Base-by-base conservation (phyloP, 1,140 invertebrate species). In the Prorops nasuta region DNA sequence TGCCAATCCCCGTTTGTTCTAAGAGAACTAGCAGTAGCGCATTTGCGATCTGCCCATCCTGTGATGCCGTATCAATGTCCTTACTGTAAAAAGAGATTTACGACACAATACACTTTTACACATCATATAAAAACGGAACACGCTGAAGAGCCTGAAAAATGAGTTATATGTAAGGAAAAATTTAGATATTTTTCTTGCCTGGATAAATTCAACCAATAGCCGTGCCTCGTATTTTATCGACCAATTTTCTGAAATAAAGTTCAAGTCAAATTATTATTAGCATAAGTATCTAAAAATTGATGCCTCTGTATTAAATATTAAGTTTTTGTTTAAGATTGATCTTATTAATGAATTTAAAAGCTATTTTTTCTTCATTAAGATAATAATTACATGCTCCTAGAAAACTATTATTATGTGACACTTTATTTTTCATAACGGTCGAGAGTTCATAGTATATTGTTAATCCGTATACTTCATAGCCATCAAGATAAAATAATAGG, bases 61-160 rank as follows among this genome's bases (percentile, higher is more conserved):
- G 17, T 65, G 4, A 71, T 71, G 61, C 66, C 69, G 37, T 71
- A 69, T 56, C 69, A 71, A 31, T 72, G 68, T 44, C 68, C 66
- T 50, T 70, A 72, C 47, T 72, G 69, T 48, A 72, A 71, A 44
- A 69, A 64, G 47, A 63, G 64, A 10, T 72, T 72, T 18, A 66
- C 64, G 8, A 72, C 68, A 3, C 67, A 69, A 49, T 72, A 68
- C 17, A 28, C 24, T 28, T 28, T 28, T 28, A 28, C 10, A 28
- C 24, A 28, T 6, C 24, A 28, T 28, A 28, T 6, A 6, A 10
- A 28, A 10, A 28, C 24, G n/a, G n/a, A n/a, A n/a, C n/a, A n/a
- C n/a, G n/a, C n/a, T n/a, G n/a, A n/a, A n/a, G n/a, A n/a, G n/a
- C n/a, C n/a, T n/a, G n/a, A n/a, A n/a, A n/a, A n/a, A n/a, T n/a